phyloP scores from a whole-genome alignment of 2,797 vertebrate species.

The Syncerus caffer region DNA sequence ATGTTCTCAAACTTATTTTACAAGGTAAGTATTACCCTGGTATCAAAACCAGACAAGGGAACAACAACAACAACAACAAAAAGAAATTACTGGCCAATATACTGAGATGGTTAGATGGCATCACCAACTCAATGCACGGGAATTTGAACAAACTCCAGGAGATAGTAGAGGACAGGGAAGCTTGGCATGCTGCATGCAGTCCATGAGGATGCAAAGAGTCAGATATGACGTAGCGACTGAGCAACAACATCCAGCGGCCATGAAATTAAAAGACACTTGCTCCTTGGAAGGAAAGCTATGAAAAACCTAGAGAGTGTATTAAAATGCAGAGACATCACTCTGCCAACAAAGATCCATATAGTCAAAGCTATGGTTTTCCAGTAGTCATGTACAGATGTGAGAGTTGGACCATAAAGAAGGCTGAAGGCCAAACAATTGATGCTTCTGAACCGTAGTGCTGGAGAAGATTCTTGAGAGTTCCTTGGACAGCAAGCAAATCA shows the following conservation, averaged over 20 bases:
- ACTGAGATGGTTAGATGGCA: too few species aligned
- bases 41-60: not conserved
- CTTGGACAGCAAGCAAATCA: not conserved
- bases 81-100: not conserved
- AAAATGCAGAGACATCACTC: not conserved
- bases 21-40: not conserved
- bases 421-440: not conserved
- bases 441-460: not conserved
- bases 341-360: not conserved
- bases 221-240: not conserved
- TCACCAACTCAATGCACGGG: too few species aligned
- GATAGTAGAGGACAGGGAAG: not conserved
- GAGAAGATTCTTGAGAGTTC: not conserved
- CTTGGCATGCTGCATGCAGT: not conserved
- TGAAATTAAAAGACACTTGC: not conserved
- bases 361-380: not conserved
- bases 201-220: not conserved
- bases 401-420: not conserved
- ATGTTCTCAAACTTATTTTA: not conserved
- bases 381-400: not conserved
- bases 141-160: too few species aligned
- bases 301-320: not conserved
- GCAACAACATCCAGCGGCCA: not conserved
- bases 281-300: not conserved
- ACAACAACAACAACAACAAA: not conserved